These are phyloP conservation scores for Tragulus kanchil DNA, from an alignment of 2,113 vertebrate genomes.

Conservation along the genomic window DNA sequence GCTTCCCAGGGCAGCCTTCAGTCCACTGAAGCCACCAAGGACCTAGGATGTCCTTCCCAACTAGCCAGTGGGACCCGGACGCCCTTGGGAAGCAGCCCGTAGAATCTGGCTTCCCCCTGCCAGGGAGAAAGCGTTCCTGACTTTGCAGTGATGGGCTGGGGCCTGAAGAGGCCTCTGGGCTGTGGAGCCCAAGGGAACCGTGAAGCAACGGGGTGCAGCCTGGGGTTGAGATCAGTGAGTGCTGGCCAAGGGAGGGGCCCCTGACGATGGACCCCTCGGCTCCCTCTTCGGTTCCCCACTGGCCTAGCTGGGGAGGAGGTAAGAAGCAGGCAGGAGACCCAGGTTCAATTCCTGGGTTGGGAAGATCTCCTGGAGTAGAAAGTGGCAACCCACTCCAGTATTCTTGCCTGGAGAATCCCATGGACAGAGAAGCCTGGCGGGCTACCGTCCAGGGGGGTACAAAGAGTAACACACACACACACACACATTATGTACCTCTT, in stretches of 20 bases:
- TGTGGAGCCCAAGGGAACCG: background rate
- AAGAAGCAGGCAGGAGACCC: background rate
- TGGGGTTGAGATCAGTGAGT: accelerated
- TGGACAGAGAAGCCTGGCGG: background rate
- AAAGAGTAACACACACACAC: background rate
- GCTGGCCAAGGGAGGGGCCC: background rate
- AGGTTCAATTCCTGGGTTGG: background rate
- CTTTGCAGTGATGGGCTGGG: background rate
- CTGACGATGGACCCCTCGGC: background rate
- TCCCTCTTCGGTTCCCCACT: background rate
- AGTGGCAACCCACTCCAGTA: background rate
- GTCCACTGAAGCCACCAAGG: background rate
- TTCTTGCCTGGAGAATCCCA: background rate
- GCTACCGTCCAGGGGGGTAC: background rate
- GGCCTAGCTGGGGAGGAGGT: background rate
- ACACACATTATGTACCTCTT: background rate
- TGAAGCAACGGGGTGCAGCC: accelerated
- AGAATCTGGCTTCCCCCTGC: background rate
- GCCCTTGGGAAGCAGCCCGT: background rate
- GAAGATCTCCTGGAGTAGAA: background rate
- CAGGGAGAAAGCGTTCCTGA: too few species aligned
- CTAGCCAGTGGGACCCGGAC: background rate
- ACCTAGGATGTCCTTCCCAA: background rate
- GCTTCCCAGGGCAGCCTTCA: background rate
- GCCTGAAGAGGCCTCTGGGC: background rate